Percentiles rank a stretch among this genome's conserved stretches.
Evolutionary conservation across 2,113 vertebrate species (phyloP).

Genomic region (Calyptommatus sinebrachiatus): DNA sequence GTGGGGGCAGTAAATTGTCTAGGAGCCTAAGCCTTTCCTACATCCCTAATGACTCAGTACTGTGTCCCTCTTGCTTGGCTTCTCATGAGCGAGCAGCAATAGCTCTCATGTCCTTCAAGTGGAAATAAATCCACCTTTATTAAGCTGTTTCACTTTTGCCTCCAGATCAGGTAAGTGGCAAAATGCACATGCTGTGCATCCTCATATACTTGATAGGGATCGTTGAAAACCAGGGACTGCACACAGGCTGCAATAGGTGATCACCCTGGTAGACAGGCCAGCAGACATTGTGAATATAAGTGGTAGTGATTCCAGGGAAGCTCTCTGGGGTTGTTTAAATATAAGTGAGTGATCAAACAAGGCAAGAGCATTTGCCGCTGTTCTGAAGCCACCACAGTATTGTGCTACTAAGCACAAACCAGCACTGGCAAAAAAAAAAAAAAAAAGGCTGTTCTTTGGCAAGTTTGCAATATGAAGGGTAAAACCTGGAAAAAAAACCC

Average conservation of each 20-base stretch:
- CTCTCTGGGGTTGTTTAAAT: conserved; percentile 39
- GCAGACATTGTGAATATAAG: conserved; percentile 35
- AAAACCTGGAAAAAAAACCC: background rate
- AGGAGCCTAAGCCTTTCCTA: background rate
- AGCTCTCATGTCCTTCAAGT: background rate
- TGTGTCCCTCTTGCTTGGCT: conserved; percentile 17
- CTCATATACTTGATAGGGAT: conserved; percentile 34
- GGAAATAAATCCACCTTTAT: conserved; percentile 15
- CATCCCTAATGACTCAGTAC: background rate
- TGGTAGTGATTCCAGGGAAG: conserved; percentile 34
- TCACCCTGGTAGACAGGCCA: conserved; percentile 12
- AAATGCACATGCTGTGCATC: conserved; percentile 17
- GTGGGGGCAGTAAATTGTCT: background rate
- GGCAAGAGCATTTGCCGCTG: conserved; percentile 13
- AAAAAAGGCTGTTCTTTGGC: background rate
- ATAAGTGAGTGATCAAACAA: conserved; percentile 44
- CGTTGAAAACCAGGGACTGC: conserved; percentile 35
- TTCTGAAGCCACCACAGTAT: background rate
- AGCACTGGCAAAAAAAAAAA: background rate
- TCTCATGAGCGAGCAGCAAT: background rate
- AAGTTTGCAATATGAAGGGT: background rate
- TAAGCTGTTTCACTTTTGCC: background rate
- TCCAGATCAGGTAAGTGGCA: background rate
- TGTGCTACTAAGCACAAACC: background rate
- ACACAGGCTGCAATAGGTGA: conserved; percentile 22